Conservation (phyloP, 35 echinoderm and acorn worm species). For the Ophioderma brevispina region DNA sequence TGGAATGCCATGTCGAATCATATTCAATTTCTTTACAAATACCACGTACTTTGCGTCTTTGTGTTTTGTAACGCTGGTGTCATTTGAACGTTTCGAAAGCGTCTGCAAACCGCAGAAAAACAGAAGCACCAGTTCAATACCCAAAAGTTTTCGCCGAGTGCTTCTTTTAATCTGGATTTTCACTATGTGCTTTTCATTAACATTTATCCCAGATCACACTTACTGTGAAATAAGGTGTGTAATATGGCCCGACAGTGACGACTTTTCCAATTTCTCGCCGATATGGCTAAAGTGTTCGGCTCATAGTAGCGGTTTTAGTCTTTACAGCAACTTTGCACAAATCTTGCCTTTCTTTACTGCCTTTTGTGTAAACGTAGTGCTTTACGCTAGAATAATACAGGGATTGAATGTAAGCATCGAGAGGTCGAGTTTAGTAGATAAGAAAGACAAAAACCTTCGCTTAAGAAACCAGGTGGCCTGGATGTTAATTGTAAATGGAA, state of each 20-base stretch:
- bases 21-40: conserved; percentile 66
- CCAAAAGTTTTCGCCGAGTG: conserved; percentile 3
- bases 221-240: neutral
- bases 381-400: conserved; percentile 43
- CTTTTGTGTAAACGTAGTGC: conserved; percentile 5
- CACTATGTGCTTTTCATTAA: neutral
- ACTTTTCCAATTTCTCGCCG: neutral
- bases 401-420: conserved; percentile 38
- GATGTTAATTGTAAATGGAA: conserved; percentile 72
- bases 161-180: neutral
- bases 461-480: conserved; percentile 68
- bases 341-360: conserved; percentile 20
- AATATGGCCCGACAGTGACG: neutral
- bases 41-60: conserved; percentile 81
- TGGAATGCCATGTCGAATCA: conserved; percentile 56
- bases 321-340: conserved; percentile 16
- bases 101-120: conserved; percentile 69
- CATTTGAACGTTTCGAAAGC: conserved; percentile 74
- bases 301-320: neutral
- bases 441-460: conserved; percentile 55
- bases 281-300: neutral
- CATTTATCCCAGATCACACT: neutral
- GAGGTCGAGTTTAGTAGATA: conserved; percentile 15
- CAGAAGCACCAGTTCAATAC: neutral
- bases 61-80: conserved; percentile 84